Evolutionary conservation across 1,140 invertebrate species (phyloP).

Genomic region (Oncopodura yosiiana): DNA sequence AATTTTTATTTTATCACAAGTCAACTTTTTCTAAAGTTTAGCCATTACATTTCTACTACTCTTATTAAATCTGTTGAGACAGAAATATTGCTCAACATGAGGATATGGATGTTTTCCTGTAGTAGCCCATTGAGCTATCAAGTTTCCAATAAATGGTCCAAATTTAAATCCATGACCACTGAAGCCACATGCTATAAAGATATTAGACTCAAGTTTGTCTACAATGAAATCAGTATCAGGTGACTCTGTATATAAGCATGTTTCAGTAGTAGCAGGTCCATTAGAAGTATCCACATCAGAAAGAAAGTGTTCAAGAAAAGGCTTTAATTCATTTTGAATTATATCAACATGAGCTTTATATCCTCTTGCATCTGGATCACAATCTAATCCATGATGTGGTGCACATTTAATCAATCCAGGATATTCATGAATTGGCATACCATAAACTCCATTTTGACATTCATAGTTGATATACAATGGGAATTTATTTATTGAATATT

Average conservation of each 20-base stretch:
- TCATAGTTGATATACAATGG: slow-evolving; percentile 30
- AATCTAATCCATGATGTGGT: slow-evolving; percentile 16
- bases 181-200: slow-evolving; percentile 22
- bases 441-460: slow-evolving; percentile 14
- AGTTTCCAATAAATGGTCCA: slow-evolving; percentile 21
- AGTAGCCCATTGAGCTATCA: slow-evolving; percentile 14
- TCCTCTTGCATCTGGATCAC: slow-evolving; percentile 25
- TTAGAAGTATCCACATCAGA: slow-evolving; percentile 1
- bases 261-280: slow-evolving; percentile 17
- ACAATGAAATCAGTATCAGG: slow-evolving; percentile 26
- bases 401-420: slow-evolving; percentile 24
- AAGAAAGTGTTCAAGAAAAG: slow-evolving; percentile 5
- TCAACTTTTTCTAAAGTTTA: no score
- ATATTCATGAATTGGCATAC: slow-evolving; percentile 26
- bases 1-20: no score
- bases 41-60: no score
- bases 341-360: slow-evolving; percentile 7
- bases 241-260: slow-evolving; percentile 25
- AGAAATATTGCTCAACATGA: no score
- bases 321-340: neutral
- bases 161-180: slow-evolving; percentile 33
- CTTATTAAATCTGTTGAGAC: no score
- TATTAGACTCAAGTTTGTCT: slow-evolving; percentile 11
- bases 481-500: slow-evolving; percentile 13
- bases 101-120: slow-evolving; percentile 6